These are phyloP conservation scores for Ormyrus rosae DNA, from an alignment of 2,888 invertebrate genomes.

Conservation along the genomic window DNA sequence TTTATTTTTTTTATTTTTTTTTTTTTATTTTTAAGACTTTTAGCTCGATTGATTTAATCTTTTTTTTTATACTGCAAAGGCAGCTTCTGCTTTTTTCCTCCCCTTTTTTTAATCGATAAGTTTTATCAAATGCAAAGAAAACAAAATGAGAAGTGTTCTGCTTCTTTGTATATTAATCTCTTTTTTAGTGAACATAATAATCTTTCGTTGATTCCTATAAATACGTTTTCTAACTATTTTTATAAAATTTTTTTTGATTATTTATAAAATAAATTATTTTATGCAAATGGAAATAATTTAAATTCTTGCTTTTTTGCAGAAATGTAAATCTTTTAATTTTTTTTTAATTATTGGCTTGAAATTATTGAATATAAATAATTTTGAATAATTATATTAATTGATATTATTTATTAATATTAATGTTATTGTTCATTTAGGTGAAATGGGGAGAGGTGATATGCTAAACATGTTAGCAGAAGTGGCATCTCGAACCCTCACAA, in stretches of 20 bases:
- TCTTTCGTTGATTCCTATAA: constrained; percentile 22
- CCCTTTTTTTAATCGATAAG: constrained; percentile 30
- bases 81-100: not conserved
- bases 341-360: not conserved
- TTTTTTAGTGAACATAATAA: not conserved
- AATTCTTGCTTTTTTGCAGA: no score
- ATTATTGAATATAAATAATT: not conserved
- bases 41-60: not conserved
- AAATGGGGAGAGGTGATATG: constrained; percentile 71
- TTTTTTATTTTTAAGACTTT: not conserved
- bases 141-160: not conserved
- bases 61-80: not conserved
- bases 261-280: no score
- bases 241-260: not conserved
- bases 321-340: constrained; percentile 7
- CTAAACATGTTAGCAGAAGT: constrained; percentile 79
- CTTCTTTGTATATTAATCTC: not conserved
- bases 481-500: constrained; percentile 77
- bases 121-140: constrained; percentile 22
- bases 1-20: not conserved
- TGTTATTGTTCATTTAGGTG: constrained; percentile 60
- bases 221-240: constrained; percentile 25
- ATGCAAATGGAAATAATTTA: no score
- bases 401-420: not conserved
- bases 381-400: not conserved